Evolutionary conservation across 37 sponge, comb jelly and placozoan species (phyloP), one percentile per base, ranked within the genome.

Genomic region (Cladorhizidae sp.): DNA sequence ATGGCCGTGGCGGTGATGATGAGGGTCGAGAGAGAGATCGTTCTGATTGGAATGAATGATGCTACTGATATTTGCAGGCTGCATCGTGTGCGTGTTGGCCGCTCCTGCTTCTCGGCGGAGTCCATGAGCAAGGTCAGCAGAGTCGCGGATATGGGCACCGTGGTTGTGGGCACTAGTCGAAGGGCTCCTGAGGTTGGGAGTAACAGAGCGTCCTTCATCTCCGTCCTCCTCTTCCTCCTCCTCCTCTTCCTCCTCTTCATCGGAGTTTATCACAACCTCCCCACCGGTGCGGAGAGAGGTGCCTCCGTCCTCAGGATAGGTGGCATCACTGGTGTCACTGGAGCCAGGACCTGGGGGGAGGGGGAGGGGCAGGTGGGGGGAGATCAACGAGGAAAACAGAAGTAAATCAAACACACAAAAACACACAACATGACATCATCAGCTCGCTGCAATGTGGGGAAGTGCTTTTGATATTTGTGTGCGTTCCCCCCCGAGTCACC

Each of bases 321-420:
- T 43, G 23, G 49, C 49, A 9, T 85, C 86, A 42, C 75, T 78
- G 21, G 86, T 58, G 64, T 85, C 86, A 72, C 79, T 78, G 0
- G 86, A 85, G 23, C 69, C 58, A 22, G 86, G 86, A 71, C 86
- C 86, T 84, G 3, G 23, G 59, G 15, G 14, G 23, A 58, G 23
- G 14, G 9, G 9, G 49, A 45, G 49, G 49, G 49, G 9, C 5
- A 45, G 49, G 9, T 45, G 9, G 5, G 49, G 49, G 9, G 49
- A 45, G 9, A 45, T 12, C n/a, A n/a, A n/a, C n/a, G n/a, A n/a
- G n/a, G n/a, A n/a, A n/a, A n/a, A n/a, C n/a, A n/a, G n/a, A n/a
- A n/a, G n/a, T n/a, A n/a, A n/a, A n/a, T n/a, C n/a, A n/a, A n/a
- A n/a, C n/a, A n/a, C n/a, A n/a, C n/a, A n/a, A n/a, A n/a, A n/a